Evolutionary conservation across 2,888 invertebrate genomes (phyloP).

Genomic region (Tetragnatha montana): DNA sequence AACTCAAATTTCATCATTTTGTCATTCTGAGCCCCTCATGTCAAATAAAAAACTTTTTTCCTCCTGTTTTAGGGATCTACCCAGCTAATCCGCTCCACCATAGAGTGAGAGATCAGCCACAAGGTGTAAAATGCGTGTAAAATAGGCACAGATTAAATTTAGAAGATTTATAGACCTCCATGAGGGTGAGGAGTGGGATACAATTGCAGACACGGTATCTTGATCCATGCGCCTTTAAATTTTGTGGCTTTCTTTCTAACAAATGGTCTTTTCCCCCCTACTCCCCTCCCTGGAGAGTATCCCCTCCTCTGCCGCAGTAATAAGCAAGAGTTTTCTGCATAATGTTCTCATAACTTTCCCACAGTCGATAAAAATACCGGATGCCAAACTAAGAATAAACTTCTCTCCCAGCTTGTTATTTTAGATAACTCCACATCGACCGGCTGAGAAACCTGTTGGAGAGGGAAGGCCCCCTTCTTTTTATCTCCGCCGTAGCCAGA

Average conservation of each 20-base stretch:
- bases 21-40: no score
- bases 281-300: not conserved
- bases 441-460: slow-evolving; percentile 30
- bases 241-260: slow-evolving; percentile 43
- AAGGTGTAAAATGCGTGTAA: slow-evolving; percentile 26
- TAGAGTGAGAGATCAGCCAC: not conserved
- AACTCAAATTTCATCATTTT: no score
- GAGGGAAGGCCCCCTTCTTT: not conserved
- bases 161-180: slow-evolving; percentile 30
- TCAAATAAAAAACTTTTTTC: no score
- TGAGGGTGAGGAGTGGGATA: slow-evolving; percentile 2
- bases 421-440: slow-evolving; percentile 41
- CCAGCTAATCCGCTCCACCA: not conserved
- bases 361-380: slow-evolving; percentile 53
- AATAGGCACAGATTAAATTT: slow-evolving; percentile 30
- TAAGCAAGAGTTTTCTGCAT: slow-evolving; percentile 50
- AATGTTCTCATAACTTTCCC: slow-evolving; percentile 49
- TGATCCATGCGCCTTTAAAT: slow-evolving; percentile 38
- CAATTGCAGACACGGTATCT: slow-evolving; percentile 22
- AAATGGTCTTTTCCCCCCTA: slow-evolving; percentile 29
- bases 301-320: slow-evolving; percentile 18
- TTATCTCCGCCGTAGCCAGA: not conserved
- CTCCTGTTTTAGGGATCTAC: no score
- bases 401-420: slow-evolving; percentile 51
- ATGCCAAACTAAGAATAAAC: slow-evolving; percentile 51